Evolutionary conservation across 2,113 vertebrate genomes (phyloP).

Genomic region (Tinamus guttatus): DNA sequence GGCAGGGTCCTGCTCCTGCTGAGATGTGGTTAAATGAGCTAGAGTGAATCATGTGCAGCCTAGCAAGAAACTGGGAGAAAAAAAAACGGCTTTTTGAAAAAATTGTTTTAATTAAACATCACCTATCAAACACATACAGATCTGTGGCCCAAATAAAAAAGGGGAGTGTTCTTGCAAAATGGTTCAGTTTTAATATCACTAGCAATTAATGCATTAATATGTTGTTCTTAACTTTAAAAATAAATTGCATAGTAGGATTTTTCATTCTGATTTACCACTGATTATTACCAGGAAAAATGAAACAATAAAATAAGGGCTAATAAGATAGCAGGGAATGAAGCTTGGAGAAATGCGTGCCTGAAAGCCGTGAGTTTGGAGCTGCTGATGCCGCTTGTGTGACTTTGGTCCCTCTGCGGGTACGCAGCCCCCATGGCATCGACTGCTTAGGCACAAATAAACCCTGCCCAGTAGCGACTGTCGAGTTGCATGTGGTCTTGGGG

Average conservation of each 20-base stretch:
- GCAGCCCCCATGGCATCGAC: background rate
- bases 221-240: background rate
- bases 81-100: background rate
- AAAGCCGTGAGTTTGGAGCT: background rate
- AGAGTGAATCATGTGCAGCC: background rate
- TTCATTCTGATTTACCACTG: background rate
- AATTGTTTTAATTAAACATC: background rate
- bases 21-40: background rate
- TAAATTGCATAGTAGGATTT: background rate
- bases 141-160: background rate
- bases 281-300: background rate
- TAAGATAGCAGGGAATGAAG: background rate
- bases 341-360: background rate
- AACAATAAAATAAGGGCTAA: background rate
- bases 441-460: no score
- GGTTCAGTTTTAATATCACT: background rate
- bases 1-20: background rate
- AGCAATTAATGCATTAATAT: background rate
- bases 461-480: no score
- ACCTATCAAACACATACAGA: background rate
- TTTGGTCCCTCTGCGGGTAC: background rate
- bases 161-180: background rate
- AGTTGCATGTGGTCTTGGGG: no score
- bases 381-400: background rate
- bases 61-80: background rate